These are phyloP conservation scores for Julus scandinavius DNA, from an alignment of 2,888 invertebrate species.

Conservation along the genomic window DNA sequence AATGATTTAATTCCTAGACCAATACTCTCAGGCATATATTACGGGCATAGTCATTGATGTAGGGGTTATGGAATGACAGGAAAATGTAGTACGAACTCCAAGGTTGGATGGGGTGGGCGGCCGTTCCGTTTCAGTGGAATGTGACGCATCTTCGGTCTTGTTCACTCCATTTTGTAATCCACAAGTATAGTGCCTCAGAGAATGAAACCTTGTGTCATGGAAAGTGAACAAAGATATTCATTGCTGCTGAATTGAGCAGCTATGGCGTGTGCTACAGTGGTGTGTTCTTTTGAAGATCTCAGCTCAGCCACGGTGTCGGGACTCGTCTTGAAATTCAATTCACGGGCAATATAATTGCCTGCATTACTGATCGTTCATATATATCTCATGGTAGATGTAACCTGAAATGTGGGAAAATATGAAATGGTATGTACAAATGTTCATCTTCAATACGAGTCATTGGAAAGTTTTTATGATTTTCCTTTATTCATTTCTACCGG, in stretches of 20 bases:
- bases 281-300: slow-evolving; percentile 37
- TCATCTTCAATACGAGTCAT: slow-evolving; percentile 42
- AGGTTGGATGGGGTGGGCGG: not conserved
- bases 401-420: slow-evolving; percentile 40
- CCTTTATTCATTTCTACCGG: not conserved
- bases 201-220: slow-evolving; percentile 34
- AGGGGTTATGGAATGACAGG: not conserved
- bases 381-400: slow-evolving; percentile 24
- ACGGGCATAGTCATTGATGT: slow-evolving; percentile 49
- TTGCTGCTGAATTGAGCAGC: slow-evolving; percentile 43
- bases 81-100: slow-evolving; percentile 35
- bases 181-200: slow-evolving; percentile 43
- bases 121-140: not conserved
- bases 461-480: slow-evolving; percentile 42
- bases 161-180: slow-evolving; percentile 39
- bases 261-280: slow-evolving; percentile 7
- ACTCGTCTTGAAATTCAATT: not conserved
- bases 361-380: slow-evolving; percentile 23
- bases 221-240: slow-evolving; percentile 36
- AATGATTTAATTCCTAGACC: slow-evolving; percentile 49
- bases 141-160: slow-evolving; percentile 15
- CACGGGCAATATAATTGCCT: not conserved
- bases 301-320: not conserved
- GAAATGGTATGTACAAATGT: slow-evolving; percentile 43
- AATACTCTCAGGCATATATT: slow-evolving; percentile 51